Percentiles rank a stretch among this genome's conserved stretches.
These are phyloP conservation scores for Habrosyne pyritoides DNA, from an alignment of 2,888 invertebrate species.

Conservation along the genomic window DNA sequence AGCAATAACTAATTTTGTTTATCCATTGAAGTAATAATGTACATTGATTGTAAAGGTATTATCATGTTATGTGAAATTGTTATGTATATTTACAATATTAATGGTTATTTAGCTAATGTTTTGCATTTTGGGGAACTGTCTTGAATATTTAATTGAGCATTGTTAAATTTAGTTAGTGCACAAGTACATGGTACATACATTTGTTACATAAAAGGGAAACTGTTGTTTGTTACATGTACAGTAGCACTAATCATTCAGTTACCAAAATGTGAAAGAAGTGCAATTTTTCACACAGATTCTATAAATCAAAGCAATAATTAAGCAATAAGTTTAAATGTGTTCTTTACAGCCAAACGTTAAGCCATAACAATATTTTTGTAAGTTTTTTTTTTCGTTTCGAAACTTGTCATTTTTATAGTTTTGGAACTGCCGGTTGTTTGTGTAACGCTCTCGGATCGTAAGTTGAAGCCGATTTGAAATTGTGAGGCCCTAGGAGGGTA, in stretches of 20 bases:
- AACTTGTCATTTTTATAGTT: constrained; percentile 17
- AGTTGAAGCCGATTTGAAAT: too few species aligned
- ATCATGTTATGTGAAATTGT: background rate
- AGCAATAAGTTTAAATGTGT: constrained; percentile 36
- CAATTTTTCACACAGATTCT: background rate
- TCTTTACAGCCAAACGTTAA: constrained; percentile 29
- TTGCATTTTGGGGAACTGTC: background rate
- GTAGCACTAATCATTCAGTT: background rate
- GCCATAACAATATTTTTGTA: constrained; percentile 10
- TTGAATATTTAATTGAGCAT: background rate
- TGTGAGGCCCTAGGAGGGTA: too few species aligned
- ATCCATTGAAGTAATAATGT: background rate
- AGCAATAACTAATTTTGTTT: background rate
- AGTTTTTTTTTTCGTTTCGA: constrained; percentile 1
- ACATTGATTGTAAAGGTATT: background rate
- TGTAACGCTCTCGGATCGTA: too few species aligned
- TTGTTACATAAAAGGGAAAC: background rate
- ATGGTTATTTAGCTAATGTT: background rate
- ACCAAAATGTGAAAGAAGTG: background rate
- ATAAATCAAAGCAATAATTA: background rate
- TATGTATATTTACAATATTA: background rate
- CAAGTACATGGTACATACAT: background rate
- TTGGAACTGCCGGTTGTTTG: constrained; percentile 8
- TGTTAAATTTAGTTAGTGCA: background rate
- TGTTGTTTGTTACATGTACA: background rate